Base-by-base conservation (phyloP, 2,797 vertebrate genomes). In the Chloroceryle amazona region DNA sequence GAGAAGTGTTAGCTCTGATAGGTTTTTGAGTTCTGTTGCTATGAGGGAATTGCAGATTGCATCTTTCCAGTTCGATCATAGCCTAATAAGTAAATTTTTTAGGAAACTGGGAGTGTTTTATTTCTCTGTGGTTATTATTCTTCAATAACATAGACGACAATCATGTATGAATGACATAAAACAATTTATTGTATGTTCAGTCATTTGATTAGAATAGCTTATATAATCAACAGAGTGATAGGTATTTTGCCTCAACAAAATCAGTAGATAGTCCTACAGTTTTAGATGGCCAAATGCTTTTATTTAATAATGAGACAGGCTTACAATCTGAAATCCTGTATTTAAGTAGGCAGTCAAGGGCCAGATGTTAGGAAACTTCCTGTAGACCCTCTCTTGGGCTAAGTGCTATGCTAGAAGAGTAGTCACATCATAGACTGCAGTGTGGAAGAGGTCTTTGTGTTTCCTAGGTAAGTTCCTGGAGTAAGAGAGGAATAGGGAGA, bases 101-200 rank as follows among this genome's bases (percentile, higher is more conserved):
- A 57, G 29, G 62, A 13, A 68, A 33, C 18, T 58, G 5, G 18
- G 23, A 46, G 11, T 4, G 2, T 66, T 73, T 2, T 49, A 8
- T 71, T 76, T 86, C 12, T 71, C 29, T 9, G 20, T 10, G 0
- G 0, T 39, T 42, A 6, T 22, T 37, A 39, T 60, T 76, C 25
- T 37, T 9, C 37, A 52, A 7, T 49, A 74, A 42, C 6, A n/a
- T 44, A n/a, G 8, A 9, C 41, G 39, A 18, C 28, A 80, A 15
- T 11, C 6, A 41, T 41, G 13, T 52, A 14, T 46, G 14, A 63
- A 44, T 35, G 3, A 62, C 20, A 78, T 44, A 29, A 81, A 74
- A 17, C 9, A 13, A 1, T 47, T 39, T 39, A 8, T 42, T 6
- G 9, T 33, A 6, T 22, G 13, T 21, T 46, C 15, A 47, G 3